phyloP scores from a whole-genome alignment of 2,797 vertebrate genomes.

The Lacerta viridis region DNA sequence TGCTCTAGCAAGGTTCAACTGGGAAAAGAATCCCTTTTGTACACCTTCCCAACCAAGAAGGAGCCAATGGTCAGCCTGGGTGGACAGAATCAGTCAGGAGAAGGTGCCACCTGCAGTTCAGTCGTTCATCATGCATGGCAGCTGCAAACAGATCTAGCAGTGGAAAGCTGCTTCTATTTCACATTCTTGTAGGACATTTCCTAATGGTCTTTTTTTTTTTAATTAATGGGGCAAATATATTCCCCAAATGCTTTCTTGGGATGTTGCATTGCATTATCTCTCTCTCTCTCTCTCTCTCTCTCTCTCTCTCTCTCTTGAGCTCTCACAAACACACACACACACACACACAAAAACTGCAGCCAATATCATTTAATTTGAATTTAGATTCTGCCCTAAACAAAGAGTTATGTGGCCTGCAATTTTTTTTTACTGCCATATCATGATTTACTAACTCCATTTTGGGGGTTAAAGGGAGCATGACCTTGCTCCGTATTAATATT shows the following conservation, averaged over 20 bases:
- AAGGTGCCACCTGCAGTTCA: background rate
- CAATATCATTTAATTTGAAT: constrained; percentile 70
- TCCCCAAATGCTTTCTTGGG: constrained; percentile 36
- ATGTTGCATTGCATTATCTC: background rate
- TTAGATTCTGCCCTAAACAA: constrained; percentile 76
- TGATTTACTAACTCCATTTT: constrained; percentile 74
- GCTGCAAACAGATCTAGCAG: background rate
- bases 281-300: constrained; percentile 35
- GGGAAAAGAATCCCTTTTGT: too few relatives aligned
- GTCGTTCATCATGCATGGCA: background rate
- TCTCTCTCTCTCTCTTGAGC: constrained; percentile 22
- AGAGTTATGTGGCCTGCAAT: constrained; percentile 65
- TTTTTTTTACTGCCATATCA: constrained; percentile 63
- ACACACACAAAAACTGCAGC: constrained; percentile 44
- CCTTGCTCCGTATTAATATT: constrained; percentile 70
- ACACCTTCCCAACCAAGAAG: too few relatives aligned
- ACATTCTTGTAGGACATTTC: background rate
- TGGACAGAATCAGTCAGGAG: too few relatives aligned
- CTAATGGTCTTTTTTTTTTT: constrained; percentile 28
- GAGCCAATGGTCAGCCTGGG: too few relatives aligned
- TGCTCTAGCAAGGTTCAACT: too few relatives aligned
- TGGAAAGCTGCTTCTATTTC: background rate
- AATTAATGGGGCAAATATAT: constrained; percentile 39
- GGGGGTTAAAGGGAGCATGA: constrained; percentile 69
- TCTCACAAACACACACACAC: background rate